phyloP scores from a whole-genome alignment of 2,888 invertebrate species.

The Hololepta plana region DNA sequence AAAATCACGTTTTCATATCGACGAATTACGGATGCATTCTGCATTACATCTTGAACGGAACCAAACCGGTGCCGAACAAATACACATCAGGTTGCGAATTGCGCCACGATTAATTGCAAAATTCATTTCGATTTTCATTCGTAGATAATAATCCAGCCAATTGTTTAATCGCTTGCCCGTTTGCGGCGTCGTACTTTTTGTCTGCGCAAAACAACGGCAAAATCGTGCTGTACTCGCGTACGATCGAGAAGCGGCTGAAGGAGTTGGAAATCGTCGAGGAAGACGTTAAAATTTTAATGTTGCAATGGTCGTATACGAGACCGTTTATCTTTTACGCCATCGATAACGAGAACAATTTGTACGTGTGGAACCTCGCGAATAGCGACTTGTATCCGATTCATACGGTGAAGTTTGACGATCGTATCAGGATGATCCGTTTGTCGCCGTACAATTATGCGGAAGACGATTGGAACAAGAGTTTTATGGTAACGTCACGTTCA shows the following conservation, averaged over 20 bases:
- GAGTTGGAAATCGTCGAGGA: conserved; percentile 19
- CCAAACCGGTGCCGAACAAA: conserved; percentile 18
- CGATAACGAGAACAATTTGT: conserved; percentile 27
- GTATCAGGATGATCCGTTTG: conserved; percentile 26
- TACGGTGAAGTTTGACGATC: conserved; percentile 26
- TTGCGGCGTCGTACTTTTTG: conserved; percentile 29
- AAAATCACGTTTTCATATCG: conserved; percentile 28
- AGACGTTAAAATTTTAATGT: conserved; percentile 22
- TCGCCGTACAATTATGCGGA: conserved; percentile 17
- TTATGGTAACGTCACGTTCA: no score
- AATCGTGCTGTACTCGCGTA: conserved; percentile 28
- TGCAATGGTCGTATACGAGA: conserved; percentile 34
- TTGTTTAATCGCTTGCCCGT: conserved; percentile 31
- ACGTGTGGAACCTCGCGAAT: conserved; percentile 33
- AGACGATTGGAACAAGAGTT: conserved; percentile 5
- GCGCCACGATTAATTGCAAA: conserved; percentile 4
- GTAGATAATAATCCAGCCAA: conserved; percentile 17
- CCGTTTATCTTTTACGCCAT: conserved; percentile 32
- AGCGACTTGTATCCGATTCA: conserved; percentile 31
- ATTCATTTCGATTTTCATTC: conserved; percentile 36
- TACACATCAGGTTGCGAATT: conserved; percentile 12
- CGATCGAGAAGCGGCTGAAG: conserved; percentile 27
- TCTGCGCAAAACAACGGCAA: conserved; percentile 33
- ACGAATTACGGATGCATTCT: conserved; percentile 29
- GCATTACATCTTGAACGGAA: conserved; percentile 21